Base-by-base conservation (phyloP, 2,888 invertebrate genomes). In the Athripsodes cinereus region DNA sequence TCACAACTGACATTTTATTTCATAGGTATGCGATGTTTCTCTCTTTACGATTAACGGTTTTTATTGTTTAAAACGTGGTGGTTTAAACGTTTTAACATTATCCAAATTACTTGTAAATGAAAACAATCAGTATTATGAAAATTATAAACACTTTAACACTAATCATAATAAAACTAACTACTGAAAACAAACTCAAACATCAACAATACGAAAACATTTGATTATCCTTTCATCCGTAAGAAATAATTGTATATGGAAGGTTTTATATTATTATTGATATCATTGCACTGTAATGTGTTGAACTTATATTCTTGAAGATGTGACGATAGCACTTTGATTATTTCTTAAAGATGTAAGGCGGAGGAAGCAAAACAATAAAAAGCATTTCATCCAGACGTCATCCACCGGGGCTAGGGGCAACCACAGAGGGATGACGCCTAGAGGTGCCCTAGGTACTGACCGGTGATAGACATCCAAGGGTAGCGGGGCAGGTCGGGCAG, bases 391-490 rank as follows among this genome's bases (percentile, higher is more conserved):
- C 20, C 47, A 47, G 47, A 47, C 47, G 47, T 47, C 47, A 47
- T 20, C 47, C 47, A 47, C 47, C 5, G 13, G 40, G 16, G 3
- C 5, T 51, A 26, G 13, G 18, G 21, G 57, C 53, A 5, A 3
- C 2, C 47, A 20, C 16, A 18, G 44, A 44, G 16, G 21, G 47
- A 47, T 47, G 47, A 21, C 47, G 47, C 16, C 47, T 47, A 16
- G 19, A 16, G 51, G 21, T 50, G 51, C 21, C n/a, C 18, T 35
- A 55, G 48, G 55, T 52, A 80, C 83, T 87, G 83, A 93, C 94
- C 94, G 82, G 94, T 93, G 76, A 94, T 92, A 71, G 93, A 91
- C 93, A 95, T 94, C 94, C 94, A 95, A 52, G 94, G 94, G 75
- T 95, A 94, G 71, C 94, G 85, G 57, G 94, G 93, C 72, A 94